These are phyloP conservation scores for Selenia dentaria DNA, from an alignment of 2,888 invertebrate genomes.

Conservation along the genomic window DNA sequence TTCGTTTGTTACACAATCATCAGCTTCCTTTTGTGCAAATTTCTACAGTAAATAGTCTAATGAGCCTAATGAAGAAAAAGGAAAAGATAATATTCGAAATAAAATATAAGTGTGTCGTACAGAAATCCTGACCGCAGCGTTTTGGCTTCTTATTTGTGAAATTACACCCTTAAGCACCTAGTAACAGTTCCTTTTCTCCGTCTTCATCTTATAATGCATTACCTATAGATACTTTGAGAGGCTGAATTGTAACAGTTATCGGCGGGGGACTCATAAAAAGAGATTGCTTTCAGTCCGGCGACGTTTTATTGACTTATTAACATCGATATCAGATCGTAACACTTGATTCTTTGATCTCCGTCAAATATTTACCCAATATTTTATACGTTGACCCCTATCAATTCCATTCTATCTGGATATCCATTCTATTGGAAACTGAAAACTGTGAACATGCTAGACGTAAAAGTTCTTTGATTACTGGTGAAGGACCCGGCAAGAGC, in stretches of 20 bases:
- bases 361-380: conserved; percentile 70
- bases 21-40: too few relatives aligned
- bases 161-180: conserved; percentile 19
- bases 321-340: conserved; percentile 83
- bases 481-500: neutral
- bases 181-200: conserved; percentile 29
- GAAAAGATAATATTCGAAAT: conserved; percentile 11
- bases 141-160: conserved; percentile 23
- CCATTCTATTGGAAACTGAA: conserved; percentile 26
- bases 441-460: conserved; percentile 4
- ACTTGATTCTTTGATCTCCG: conserved; percentile 79
- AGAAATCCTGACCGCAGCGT: conserved; percentile 18
- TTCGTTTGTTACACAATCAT: too few relatives aligned
- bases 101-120: conserved; percentile 24
- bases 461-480: conserved; percentile 9
- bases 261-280: conserved; percentile 79
- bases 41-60: too few relatives aligned
- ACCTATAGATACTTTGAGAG: conserved; percentile 62
- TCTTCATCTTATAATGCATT: conserved; percentile 46
- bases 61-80: conserved; percentile 4
- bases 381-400: conserved; percentile 46
- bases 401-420: conserved; percentile 26
- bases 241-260: conserved; percentile 74
- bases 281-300: conserved; percentile 80
- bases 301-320: conserved; percentile 84